A percentile compares a stretch with the other conserved stretches of the same genome.
Conservation (phyloP, 1,140 invertebrate species). For the Ooceraea biroi region DNA sequence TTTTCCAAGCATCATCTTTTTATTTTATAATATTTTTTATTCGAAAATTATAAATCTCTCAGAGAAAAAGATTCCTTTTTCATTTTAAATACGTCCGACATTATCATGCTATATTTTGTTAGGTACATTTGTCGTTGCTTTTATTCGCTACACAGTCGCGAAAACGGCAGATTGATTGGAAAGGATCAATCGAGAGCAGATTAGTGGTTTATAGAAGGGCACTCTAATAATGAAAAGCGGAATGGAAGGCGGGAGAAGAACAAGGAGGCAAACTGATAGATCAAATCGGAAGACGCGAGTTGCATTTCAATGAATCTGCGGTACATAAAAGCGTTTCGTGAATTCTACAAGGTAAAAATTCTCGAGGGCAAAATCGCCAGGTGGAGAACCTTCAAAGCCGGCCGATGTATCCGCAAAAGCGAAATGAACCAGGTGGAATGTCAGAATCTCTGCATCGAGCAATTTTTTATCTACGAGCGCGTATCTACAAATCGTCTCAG, state of each 20-base stretch:
- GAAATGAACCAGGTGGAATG: slow-evolving; percentile 36
- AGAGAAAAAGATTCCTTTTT: no score
- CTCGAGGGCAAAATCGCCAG: slow-evolving; percentile 71
- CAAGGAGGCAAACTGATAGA: slow-evolving; percentile 69
- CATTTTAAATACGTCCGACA: no score
- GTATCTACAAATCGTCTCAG: not conserved
- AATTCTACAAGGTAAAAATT: slow-evolving; percentile 82
- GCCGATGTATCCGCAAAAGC: slow-evolving; percentile 73
- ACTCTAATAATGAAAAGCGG: slow-evolving; percentile 68
- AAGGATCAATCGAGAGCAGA: slow-evolving; percentile 62
- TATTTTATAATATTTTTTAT: no score
- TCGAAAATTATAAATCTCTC: no score
- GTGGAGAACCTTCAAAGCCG: slow-evolving; percentile 75
- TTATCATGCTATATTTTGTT: not conserved
- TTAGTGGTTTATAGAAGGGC: slow-evolving; percentile 80
- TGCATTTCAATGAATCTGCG: slow-evolving; percentile 80
- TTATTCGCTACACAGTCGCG: slow-evolving; percentile 51
- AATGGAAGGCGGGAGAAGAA: slow-evolving; percentile 27
- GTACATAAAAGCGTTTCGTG: slow-evolving; percentile 81
- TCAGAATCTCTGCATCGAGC: not conserved
- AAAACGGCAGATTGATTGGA: slow-evolving; percentile 75
- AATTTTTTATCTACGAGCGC: not conserved
- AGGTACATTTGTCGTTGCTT: not conserved
- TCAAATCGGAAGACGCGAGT: slow-evolving; percentile 76
- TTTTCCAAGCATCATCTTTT: no score